Evolutionary conservation across 2,888 invertebrate species (phyloP).

Genomic region (Philhelius pedissequus): DNA sequence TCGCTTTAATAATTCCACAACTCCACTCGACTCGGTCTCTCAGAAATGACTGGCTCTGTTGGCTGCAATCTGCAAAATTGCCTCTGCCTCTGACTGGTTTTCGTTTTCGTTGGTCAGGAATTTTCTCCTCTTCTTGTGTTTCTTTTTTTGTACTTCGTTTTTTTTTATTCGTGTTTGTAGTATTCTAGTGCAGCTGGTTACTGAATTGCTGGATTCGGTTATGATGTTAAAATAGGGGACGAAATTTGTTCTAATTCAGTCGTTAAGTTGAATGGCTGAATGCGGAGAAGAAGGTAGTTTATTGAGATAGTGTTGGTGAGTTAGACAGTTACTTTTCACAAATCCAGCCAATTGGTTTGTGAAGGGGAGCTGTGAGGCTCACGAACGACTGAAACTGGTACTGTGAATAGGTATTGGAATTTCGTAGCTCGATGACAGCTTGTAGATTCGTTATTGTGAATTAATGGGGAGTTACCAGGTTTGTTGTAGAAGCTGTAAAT

Average conservation of each 20-base stretch:
- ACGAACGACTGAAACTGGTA: constrained; percentile 9
- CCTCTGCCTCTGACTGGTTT: constrained; percentile 50
- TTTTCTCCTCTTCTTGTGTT: constrained; percentile 35
- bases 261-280: constrained; percentile 36
- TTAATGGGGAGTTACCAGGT: constrained; percentile 52
- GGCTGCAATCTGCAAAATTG: constrained; percentile 17
- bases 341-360: constrained; percentile 1
- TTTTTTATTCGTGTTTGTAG: too few relatives aligned
- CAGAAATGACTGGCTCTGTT: constrained; percentile 67
- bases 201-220: constrained; percentile 52
- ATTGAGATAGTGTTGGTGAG: constrained; percentile 33
- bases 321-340: constrained; percentile 45
- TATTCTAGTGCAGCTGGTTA: constrained; percentile 18
- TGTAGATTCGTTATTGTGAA: constrained; percentile 50
- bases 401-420: constrained; percentile 32
- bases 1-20: constrained; percentile 52
- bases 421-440: constrained; percentile 40
- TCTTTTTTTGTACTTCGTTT: not conserved
- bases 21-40: constrained; percentile 69
- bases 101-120: constrained; percentile 63
- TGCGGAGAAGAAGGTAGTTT: constrained; percentile 35
- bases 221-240: not conserved
- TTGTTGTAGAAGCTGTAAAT: constrained; percentile 30
- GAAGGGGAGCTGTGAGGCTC: not conserved
- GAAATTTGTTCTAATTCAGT: constrained; percentile 49